Conservation (phyloP, 30 jellyfish, hydroid and myxozoan genomes). For the Mastigias papua region DNA sequence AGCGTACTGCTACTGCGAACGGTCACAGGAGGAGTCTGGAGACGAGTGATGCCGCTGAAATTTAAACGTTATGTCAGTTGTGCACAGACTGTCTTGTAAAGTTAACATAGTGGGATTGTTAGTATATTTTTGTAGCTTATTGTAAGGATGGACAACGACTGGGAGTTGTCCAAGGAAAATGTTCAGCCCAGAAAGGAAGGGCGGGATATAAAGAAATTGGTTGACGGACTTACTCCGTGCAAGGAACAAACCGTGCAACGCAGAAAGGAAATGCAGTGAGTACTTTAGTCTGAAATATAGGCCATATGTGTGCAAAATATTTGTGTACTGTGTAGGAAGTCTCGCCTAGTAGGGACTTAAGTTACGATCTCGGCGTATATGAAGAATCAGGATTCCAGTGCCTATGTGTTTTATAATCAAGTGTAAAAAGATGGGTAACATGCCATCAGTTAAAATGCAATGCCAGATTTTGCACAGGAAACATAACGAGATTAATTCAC, state of each 20-base stretch:
- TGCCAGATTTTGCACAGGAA: no score
- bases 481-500: no score
- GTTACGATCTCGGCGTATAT: no score
- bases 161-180: conserved; percentile 93
- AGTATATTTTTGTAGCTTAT: no score
- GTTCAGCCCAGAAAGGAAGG: conserved; percentile 89
- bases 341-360: no score
- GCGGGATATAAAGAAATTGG: conserved; percentile 52
- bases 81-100: background rate
- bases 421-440: no score
- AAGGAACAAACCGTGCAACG: conserved; percentile 26
- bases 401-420: no score
- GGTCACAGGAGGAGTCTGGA: conserved; percentile 7
- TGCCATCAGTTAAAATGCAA: no score
- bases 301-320: background rate
- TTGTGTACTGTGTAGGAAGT: no score
- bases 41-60: conserved; percentile 23
- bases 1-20: no score
- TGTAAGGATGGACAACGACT: conserved; percentile 65
- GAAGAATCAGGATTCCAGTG: no score
- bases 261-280: conserved; percentile 70
- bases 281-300: background rate
- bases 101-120: no score
- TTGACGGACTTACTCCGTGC: conserved; percentile 61
- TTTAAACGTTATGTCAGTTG: conserved; percentile 33